Evolutionary conservation across 2,113 vertebrate genomes (phyloP).

Genomic region (Atractosteus spatula): DNA sequence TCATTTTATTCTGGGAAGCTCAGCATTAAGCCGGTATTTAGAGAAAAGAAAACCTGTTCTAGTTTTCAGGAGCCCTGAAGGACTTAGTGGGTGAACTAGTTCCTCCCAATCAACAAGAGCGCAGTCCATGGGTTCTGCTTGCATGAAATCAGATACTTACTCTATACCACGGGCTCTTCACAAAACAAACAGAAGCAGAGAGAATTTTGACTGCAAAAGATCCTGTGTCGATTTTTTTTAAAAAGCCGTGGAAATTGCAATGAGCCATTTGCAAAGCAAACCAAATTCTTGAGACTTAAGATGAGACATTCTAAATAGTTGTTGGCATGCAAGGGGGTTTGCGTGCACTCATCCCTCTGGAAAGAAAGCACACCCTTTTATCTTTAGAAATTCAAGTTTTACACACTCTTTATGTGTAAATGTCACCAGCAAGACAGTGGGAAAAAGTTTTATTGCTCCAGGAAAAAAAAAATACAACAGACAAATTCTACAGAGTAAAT

Average conservation of each 20-base stretch:
- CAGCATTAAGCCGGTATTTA: neutral
- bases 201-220: constrained; percentile 50
- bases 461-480: too few species aligned
- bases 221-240: constrained; percentile 32
- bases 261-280: constrained; percentile 18
- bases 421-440: too few species aligned
- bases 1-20: neutral
- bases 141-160: constrained; percentile 63
- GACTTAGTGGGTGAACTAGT: constrained; percentile 60
- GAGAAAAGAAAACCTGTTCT: constrained; percentile 21
- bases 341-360: too few species aligned
- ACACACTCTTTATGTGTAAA: too few species aligned
- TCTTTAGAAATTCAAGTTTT: too few species aligned
- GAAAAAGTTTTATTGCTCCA: too few species aligned
- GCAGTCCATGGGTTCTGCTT: constrained; percentile 55
- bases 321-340: too few species aligned
- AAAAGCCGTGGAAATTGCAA: constrained; percentile 60
- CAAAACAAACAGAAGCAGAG: constrained; percentile 56
- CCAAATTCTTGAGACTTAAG: too few species aligned
- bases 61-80: constrained; percentile 50
- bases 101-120: constrained; percentile 62
- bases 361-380: too few species aligned
- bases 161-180: constrained; percentile 47
- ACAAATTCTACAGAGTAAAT: too few species aligned
- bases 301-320: too few species aligned